A percentile compares a stretch with the other conserved stretches of the same genome.
Evolutionary conservation across 2,797 vertebrate genomes (phyloP).

Genomic region (Sibirionetta formosa): DNA sequence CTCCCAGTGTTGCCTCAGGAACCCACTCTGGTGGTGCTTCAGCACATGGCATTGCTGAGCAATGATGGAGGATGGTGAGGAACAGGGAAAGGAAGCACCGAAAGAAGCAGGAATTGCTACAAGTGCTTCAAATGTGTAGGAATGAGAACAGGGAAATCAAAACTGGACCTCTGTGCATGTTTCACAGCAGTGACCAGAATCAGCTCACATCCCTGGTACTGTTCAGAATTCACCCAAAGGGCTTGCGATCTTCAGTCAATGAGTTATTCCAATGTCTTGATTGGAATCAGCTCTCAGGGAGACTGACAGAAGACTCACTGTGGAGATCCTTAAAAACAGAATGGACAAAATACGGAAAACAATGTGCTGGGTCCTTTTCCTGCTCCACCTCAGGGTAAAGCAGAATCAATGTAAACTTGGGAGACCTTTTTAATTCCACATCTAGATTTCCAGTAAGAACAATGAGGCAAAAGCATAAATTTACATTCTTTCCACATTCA

Average conservation of each 20-base stretch:
- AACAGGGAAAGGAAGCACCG: neutral
- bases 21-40: neutral
- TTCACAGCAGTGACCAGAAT: fast-evolving
- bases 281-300: neutral
- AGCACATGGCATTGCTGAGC: fast-evolving
- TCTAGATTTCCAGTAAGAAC: neutral
- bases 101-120: neutral
- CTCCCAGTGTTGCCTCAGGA: neutral
- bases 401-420: neutral
- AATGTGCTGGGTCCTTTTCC: fast-evolving
- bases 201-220: fast-evolving
- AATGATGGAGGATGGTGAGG: neutral
- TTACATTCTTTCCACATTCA: neutral
- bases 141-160: neutral
- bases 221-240: neutral
- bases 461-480: neutral
- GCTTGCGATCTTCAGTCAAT: neutral
- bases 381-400: neutral
- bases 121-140: neutral
- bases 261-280: neutral
- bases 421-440: neutral
- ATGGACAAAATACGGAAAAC: neutral
- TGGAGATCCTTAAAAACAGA: neutral
- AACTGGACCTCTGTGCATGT: neutral
- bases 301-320: neutral